phyloP scores from a whole-genome alignment of 2,888 invertebrate species.

The Aradus depressus region DNA sequence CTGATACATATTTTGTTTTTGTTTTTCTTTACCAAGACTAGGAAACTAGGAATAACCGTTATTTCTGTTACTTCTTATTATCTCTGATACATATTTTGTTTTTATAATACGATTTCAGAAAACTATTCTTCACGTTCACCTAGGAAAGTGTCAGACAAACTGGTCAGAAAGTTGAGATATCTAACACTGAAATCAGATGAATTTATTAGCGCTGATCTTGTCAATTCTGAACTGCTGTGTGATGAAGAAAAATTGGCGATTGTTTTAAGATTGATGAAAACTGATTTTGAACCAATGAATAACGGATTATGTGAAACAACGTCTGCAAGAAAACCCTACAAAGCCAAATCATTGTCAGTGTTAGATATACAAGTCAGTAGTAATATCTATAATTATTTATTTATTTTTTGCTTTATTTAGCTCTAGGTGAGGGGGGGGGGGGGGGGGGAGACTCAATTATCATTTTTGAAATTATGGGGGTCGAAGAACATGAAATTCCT shows the following conservation, averaged over 20 bases:
- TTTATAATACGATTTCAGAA: background rate
- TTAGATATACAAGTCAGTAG: conserved; percentile 18
- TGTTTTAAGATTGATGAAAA: conserved; percentile 56
- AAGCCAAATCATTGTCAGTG: conserved; percentile 11
- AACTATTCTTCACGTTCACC: background rate
- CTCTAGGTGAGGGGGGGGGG: too few relatives aligned
- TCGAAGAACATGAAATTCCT: too few relatives aligned
- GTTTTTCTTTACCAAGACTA: too few relatives aligned
- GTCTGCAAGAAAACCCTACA: conserved; percentile 19
- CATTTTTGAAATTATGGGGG: too few relatives aligned
- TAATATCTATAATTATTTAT: background rate
- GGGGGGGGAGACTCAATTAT: too few relatives aligned
- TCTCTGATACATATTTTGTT: too few relatives aligned
- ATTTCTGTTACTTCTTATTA: too few relatives aligned
- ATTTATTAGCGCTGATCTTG: conserved; percentile 66
- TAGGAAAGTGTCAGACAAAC: conserved; percentile 6
- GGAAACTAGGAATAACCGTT: too few relatives aligned
- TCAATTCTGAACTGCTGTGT: conserved; percentile 54
- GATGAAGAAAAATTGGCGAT: conserved; percentile 70
- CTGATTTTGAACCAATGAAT: conserved; percentile 20
- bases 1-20: too few relatives aligned
- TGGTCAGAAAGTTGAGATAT: conserved; percentile 62
- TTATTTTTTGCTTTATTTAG: too few relatives aligned
- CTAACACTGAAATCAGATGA: conserved; percentile 69
- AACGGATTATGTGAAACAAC: conserved; percentile 24